Conservation (phyloP, 2,113 vertebrate species). For the Calyptommatus sinebrachiatus region DNA sequence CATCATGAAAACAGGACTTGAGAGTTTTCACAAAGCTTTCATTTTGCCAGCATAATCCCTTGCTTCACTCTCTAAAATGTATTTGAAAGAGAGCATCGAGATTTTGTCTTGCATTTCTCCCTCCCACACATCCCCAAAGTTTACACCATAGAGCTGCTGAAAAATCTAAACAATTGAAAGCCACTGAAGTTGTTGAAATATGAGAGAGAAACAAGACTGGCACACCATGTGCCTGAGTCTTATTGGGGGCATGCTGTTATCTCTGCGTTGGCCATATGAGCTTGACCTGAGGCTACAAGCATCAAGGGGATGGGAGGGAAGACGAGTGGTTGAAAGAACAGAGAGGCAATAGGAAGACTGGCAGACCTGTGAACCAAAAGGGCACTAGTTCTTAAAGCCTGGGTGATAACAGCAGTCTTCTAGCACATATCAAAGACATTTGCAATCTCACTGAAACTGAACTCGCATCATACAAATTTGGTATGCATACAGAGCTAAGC, state of each 20-base stretch:
- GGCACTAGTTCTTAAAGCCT: not conserved
- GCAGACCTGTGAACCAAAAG: not conserved
- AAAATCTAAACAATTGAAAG: not conserved
- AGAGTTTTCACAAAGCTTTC: not conserved
- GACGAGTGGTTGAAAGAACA: not conserved
- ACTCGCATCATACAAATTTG: not conserved
- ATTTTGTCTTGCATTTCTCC: not conserved
- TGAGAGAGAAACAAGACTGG: not conserved
- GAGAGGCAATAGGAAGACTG: accelerated
- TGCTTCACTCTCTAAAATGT: not conserved
- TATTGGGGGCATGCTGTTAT: not conserved
- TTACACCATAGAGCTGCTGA: not conserved
- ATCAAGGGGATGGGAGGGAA: not conserved
- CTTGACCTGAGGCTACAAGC: not conserved
- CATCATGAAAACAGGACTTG: not conserved
- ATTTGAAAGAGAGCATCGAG: not conserved
- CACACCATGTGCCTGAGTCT: not conserved
- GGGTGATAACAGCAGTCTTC: not conserved
- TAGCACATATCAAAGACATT: not conserved
- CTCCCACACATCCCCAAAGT: not conserved
- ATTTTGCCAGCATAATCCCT: not conserved
- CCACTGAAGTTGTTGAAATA: constrained; percentile 16
- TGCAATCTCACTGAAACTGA: not conserved
- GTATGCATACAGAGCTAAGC: not conserved
- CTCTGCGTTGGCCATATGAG: not conserved